Evolutionary conservation across 2,113 vertebrate genomes (phyloP).

Genomic region (Petaurus breviceps): DNA sequence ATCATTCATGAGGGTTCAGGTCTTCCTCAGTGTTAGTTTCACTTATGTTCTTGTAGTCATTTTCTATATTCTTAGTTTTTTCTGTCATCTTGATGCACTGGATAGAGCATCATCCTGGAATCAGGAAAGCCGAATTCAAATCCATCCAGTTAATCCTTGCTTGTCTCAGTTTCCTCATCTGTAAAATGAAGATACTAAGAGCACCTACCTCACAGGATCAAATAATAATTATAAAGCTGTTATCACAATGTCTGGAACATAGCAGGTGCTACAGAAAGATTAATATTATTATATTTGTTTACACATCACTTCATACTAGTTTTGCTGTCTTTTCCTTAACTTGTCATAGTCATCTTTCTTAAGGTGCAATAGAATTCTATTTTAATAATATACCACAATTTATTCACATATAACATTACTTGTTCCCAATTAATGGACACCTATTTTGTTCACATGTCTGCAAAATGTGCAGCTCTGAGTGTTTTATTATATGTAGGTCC

Average conservation of each 20-base stretch:
- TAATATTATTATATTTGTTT: background rate
- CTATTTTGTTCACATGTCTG: background rate
- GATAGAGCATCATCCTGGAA: background rate
- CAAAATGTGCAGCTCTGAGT: background rate
- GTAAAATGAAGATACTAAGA: no score
- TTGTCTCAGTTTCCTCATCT: background rate
- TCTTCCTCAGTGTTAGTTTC: background rate
- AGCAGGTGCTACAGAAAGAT: background rate
- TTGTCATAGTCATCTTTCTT: background rate
- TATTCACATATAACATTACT: background rate
- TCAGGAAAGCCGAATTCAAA: background rate
- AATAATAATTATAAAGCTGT: background rate
- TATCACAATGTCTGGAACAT: background rate
- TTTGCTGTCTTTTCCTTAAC: background rate
- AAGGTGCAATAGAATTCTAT: background rate
- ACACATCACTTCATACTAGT: background rate
- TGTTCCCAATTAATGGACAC: background rate
- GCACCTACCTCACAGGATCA: background rate
- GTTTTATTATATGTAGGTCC: background rate
- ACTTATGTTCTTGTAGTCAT: background rate
- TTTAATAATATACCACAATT: background rate
- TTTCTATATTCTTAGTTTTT: background rate
- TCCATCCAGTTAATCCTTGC: background rate
- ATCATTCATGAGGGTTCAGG: background rate
- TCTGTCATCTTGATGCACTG: background rate